A percentile compares a stretch with the other conserved stretches of the same genome.
These are phyloP conservation scores for Macrostomum lignano DNA, from an alignment of 1,140 invertebrate genomes.

Conservation along the genomic window DNA sequence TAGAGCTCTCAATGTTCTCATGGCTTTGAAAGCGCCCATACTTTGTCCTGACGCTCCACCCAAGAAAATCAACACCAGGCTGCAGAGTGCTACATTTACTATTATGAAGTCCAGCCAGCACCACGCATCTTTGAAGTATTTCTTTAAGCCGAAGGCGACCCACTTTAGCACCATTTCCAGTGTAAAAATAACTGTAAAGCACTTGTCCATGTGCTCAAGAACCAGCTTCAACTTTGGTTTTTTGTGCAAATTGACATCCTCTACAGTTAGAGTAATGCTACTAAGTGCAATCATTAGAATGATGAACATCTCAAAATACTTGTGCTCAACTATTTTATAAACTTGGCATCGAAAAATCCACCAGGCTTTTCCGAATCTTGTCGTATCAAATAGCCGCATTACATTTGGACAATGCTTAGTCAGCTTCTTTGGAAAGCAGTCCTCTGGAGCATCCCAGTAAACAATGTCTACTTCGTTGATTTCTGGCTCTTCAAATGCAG, in stretches of 20 bases:
- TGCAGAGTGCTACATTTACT: constrained; percentile 38
- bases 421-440: constrained; percentile 3
- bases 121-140: constrained; percentile 84
- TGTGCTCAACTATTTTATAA: constrained; percentile 72
- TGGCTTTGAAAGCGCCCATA: constrained; percentile 48
- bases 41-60: constrained; percentile 20
- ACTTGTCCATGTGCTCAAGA: constrained; percentile 74
- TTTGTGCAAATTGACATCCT: constrained; percentile 62
- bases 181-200: constrained; percentile 84
- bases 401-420: constrained; percentile 1
- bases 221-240: constrained; percentile 49
- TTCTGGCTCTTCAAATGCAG: constrained; percentile 2
- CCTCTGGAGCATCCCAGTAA: background rate
- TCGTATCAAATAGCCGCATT: background rate
- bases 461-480: constrained; percentile 2
- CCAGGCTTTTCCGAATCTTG: constrained; percentile 54
- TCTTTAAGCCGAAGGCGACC: constrained; percentile 65
- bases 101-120: constrained; percentile 89
- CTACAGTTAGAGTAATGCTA: constrained; percentile 72
- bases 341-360: constrained; percentile 58
- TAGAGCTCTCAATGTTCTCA: constrained; percentile 51
- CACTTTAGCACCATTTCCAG: constrained; percentile 89
- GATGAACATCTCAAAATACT: constrained; percentile 84
- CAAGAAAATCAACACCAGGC: background rate
- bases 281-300: constrained; percentile 81